Evolutionary conservation across 2,888 invertebrate species (phyloP).

Genomic region (Dryomyza anilis): DNA sequence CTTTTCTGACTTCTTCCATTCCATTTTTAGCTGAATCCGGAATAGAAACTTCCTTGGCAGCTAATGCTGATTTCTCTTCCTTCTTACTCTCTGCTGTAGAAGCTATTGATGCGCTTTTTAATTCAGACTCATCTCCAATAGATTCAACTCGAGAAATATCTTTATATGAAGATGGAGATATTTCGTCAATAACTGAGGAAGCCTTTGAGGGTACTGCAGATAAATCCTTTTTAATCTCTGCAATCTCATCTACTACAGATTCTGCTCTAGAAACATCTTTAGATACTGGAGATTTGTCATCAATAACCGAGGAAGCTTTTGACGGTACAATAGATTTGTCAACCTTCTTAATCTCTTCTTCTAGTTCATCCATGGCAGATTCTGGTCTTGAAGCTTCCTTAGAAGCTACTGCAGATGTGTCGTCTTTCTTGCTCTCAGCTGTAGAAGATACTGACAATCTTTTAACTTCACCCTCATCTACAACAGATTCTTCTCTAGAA

Average conservation of each 20-base stretch:
- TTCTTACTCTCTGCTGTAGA: conserved; percentile 27
- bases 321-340: conserved; percentile 18
- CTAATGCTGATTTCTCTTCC: conserved; percentile 28
- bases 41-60: conserved; percentile 23
- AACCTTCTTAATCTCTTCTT: conserved; percentile 27
- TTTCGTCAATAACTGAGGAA: neutral
- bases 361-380: conserved; percentile 19
- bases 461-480: too few species aligned
- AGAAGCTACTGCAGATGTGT: conserved; percentile 19
- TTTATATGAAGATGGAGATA: conserved; percentile 23
- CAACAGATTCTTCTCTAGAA: conserved; percentile 25
- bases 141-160: conserved; percentile 9
- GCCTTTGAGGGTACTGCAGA: conserved; percentile 3
- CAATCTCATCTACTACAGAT: conserved; percentile 18
- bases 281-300: conserved; percentile 19
- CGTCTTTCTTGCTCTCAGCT: conserved; percentile 25
- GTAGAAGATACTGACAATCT: conserved; percentile 30
- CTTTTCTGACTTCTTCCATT: too few species aligned
- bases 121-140: conserved; percentile 17
- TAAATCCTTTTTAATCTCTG: conserved; percentile 25
- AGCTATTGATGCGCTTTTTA: neutral
- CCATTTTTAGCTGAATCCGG: too few species aligned
- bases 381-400: conserved; percentile 27
- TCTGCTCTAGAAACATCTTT: conserved; percentile 18
- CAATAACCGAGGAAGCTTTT: neutral